Evolutionary conservation across 2,888 invertebrate genomes (phyloP).

Genomic region (Netelia fuscicornis): DNA sequence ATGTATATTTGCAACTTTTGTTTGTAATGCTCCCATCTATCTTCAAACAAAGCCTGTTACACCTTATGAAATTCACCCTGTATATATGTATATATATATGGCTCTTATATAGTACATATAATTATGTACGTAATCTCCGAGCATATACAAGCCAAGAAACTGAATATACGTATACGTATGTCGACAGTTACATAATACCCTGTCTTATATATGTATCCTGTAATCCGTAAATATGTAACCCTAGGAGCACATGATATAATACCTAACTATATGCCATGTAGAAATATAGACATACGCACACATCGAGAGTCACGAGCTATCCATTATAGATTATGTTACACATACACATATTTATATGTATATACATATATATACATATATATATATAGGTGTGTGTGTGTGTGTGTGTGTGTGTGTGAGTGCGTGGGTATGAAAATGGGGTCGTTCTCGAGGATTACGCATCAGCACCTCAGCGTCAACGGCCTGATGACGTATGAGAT

Average conservation of each 20-base stretch:
- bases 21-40: too few species aligned
- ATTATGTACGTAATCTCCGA: neutral
- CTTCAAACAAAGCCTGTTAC: too few species aligned
- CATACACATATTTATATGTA: neutral
- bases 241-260: slow-evolving; percentile 15
- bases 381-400: neutral
- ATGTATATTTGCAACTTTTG: too few species aligned
- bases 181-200: slow-evolving; percentile 16
- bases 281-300: slow-evolving; percentile 28
- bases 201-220: slow-evolving; percentile 31
- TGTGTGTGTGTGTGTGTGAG: neutral
- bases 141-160: neutral
- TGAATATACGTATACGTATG: neutral
- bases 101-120: slow-evolving; percentile 7
- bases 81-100: neutral
- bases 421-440: neutral
- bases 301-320: slow-evolving; percentile 29
- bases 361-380: neutral
- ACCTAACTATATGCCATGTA: slow-evolving; percentile 6
- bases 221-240: slow-evolving; percentile 64
- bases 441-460: slow-evolving; percentile 27
- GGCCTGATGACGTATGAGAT: neutral
- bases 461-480: neutral
- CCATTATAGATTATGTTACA: slow-evolving; percentile 35
- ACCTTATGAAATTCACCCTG: too few species aligned